A percentile compares a stretch with the other conserved stretches of the same genome.
Conservation (phyloP, 2,113 vertebrate genomes). For the Chlorodrepanis virens region DNA sequence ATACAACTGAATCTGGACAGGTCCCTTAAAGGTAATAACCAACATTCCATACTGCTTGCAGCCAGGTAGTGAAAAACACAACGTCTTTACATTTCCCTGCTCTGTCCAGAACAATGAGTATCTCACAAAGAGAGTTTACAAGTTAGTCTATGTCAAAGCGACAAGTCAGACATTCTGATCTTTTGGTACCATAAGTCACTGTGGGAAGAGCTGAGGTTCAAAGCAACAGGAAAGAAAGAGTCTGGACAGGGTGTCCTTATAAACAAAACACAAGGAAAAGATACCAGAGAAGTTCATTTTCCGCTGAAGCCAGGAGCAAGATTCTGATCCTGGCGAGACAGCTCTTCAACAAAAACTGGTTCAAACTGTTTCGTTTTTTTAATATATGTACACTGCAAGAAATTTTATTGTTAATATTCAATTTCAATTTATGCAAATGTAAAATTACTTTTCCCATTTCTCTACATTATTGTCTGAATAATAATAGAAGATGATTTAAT, state of each 20-base stretch:
- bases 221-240: background rate
- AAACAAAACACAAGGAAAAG: background rate
- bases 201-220: background rate
- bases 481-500: background rate
- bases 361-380: background rate
- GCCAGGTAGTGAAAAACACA: background rate
- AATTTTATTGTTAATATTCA: background rate
- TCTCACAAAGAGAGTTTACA: background rate
- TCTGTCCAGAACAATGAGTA: background rate
- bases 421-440: background rate
- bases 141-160: background rate
- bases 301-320: fast-evolving
- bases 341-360: background rate
- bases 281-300: background rate
- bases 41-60: background rate
- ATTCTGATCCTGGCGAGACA: background rate
- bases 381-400: background rate
- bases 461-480: background rate
- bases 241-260: background rate
- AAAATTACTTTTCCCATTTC: background rate
- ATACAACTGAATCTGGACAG: background rate
- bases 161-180: background rate
- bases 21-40: background rate
- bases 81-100: background rate
- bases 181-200: background rate